Evolutionary conservation across 2,797 vertebrate genomes (phyloP), one percentile per base, ranked within the genome.

Genomic region (Petrocephalus schoutedeni): DNA sequence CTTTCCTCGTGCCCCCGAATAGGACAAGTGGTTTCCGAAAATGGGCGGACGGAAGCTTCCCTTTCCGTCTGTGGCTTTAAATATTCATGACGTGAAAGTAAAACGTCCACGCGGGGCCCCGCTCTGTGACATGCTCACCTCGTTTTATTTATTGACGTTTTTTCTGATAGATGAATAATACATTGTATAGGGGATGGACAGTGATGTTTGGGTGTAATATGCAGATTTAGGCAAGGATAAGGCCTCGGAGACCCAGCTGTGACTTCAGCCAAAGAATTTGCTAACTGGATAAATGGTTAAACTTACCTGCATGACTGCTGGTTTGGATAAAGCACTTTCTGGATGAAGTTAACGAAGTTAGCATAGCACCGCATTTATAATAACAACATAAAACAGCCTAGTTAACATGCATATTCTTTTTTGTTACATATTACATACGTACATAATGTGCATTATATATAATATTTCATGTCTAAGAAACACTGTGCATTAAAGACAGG

Each of bases 81-180:
- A 83, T 89, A 87, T 87, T 89, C 88, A 89, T 58, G n/a, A 54
- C 49, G 57, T 57, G 56, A 89, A 83, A 23, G 21, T 7, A 36
- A 64, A 57, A 49, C 45, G 49, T 2, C 53, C 21, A 86, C n/a
- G 41, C 21, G 28, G 53, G 49, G 53, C 53, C 14, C 41, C 5
- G 5, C 54, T 28, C 9, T 12, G 1, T 36, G 84, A 82, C 64
- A 32, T 36, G 56, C 54, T 45, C 77, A 14, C 87, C 1, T 56
- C 19, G 19, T 54, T 85, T 88, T 71, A 71, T 83, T 87, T 57
- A 49, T 84, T 16, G 28, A 45, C 6, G 9, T 19, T 8, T 67
- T 58, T 67, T 87, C 85, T 49, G 54, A 82, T 53, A 53, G 77
- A 56, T 14, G 56, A 85, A 87, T 84, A 19, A 80, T 28, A 16